These are phyloP conservation scores for Empidonax traillii DNA, from an alignment of 2,113 vertebrate genomes.

Conservation along the genomic window DNA sequence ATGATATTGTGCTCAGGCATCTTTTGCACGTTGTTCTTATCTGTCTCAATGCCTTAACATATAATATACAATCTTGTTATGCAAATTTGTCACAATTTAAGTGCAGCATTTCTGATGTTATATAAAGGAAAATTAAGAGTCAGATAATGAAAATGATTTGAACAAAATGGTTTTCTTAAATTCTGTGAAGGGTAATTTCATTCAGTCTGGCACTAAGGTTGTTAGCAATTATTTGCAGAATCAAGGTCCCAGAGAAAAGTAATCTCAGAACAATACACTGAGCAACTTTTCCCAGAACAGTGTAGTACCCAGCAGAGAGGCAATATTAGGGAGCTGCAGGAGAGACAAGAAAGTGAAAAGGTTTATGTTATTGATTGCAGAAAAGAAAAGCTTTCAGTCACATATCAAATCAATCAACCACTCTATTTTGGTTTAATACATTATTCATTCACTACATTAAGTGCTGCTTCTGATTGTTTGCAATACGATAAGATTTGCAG, in stretches of 20 bases:
- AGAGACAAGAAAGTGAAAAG: constrained; percentile 19
- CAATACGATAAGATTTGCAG: not conserved
- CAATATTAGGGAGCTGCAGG: constrained; percentile 34
- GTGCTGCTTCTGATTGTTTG: not conserved
- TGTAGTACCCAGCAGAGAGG: constrained; percentile 13
- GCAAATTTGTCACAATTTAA: not conserved
- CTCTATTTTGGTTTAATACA: not conserved
- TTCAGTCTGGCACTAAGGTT: not conserved
- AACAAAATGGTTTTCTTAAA: not conserved
- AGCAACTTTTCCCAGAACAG: not conserved
- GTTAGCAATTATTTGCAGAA: not conserved
- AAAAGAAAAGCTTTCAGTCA: constrained; percentile 14
- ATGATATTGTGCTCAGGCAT: not conserved
- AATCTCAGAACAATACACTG: not conserved
- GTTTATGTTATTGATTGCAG: constrained; percentile 19
- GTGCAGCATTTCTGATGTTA: not conserved
- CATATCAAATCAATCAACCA: constrained; percentile 2
- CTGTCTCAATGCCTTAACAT: not conserved
- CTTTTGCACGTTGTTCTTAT: not conserved
- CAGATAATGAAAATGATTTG: not conserved
- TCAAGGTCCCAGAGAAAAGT: not conserved
- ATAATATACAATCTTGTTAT: not conserved
- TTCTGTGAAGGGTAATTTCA: not conserved
- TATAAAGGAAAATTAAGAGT: not conserved
- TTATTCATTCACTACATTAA: not conserved